Evolutionary conservation across 2,888 invertebrate species (phyloP).

Genomic region (Megaustenia siamemsis): DNA sequence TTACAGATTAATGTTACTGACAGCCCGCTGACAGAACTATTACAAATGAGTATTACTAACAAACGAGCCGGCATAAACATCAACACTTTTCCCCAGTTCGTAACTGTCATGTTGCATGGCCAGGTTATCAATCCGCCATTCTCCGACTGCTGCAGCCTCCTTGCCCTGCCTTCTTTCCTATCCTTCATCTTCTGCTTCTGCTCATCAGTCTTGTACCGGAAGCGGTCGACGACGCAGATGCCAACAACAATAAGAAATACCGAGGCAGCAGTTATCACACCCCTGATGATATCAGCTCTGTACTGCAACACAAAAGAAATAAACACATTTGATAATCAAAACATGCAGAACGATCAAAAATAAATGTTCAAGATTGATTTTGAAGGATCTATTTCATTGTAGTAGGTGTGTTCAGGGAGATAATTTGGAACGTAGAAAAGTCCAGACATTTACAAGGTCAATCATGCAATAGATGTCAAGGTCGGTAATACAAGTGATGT

Average conservation of each 20-base stretch:
- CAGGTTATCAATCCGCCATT: conserved; percentile 33
- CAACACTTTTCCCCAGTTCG: background rate
- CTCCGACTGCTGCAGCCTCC: background rate
- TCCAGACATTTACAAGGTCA: too few species aligned
- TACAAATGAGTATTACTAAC: conserved; percentile 19
- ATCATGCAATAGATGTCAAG: too few species aligned
- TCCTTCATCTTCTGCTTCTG: conserved; percentile 33
- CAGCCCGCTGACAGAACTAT: background rate
- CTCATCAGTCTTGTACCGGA: conserved; percentile 43
- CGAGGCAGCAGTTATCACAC: conserved; percentile 23
- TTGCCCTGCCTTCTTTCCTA: conserved; percentile 13
- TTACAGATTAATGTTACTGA: background rate
- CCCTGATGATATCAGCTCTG: conserved; percentile 26
- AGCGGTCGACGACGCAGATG: conserved; percentile 42
- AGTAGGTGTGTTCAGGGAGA: too few species aligned
- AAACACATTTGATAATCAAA: too few species aligned
- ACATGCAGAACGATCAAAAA: too few species aligned
- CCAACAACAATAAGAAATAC: conserved; percentile 33
- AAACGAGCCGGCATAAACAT: background rate
- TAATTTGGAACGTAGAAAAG: too few species aligned
- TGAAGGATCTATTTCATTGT: too few species aligned
- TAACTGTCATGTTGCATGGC: background rate
- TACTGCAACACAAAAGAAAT: conserved; percentile 34
- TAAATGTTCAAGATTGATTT: too few species aligned
- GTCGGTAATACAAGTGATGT: too few species aligned